Percentiles rank a stretch among this genome's conserved stretches.
These are phyloP conservation scores for Crocidura indochinensis DNA, from an alignment of 2,797 vertebrate genomes.

Conservation along the genomic window DNA sequence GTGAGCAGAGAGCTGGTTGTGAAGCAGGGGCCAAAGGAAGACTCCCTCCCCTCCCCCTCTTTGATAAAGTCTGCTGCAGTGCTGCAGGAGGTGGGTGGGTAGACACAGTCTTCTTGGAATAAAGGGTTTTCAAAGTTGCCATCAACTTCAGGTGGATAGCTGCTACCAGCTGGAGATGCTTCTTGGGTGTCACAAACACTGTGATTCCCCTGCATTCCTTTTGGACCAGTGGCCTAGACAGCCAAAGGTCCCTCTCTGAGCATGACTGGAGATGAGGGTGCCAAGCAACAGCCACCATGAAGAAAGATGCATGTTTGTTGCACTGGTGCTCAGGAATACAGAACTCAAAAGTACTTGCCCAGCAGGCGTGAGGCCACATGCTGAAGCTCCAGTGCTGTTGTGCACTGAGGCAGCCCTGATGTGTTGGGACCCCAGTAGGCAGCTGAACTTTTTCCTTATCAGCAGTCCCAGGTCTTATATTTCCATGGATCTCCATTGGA, in stretches of 20 bases:
- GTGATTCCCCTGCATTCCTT: neutral
- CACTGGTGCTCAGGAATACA: neutral
- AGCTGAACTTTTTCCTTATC: too few species aligned
- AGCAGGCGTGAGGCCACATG: too few species aligned
- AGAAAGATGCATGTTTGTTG: slow-evolving; percentile 27
- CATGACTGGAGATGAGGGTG: neutral
- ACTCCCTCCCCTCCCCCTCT: too few species aligned
- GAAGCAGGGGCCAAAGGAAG: neutral
- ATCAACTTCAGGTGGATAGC: neutral
- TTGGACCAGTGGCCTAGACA: neutral
- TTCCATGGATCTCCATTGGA: too few species aligned
- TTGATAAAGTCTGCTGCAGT: neutral
- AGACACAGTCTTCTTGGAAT: neutral
- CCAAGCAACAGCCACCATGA: neutral
- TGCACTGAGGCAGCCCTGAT: too few species aligned
- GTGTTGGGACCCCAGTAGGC: too few species aligned
- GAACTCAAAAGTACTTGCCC: too few species aligned
- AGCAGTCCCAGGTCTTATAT: too few species aligned
- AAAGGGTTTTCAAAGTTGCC: neutral
- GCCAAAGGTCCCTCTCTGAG: too few species aligned
- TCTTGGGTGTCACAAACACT: neutral
- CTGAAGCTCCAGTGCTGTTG: too few species aligned
- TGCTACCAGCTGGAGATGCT: neutral
- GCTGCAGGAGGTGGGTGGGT: neutral
- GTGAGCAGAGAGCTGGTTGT: neutral